A percentile compares a stretch with the other conserved stretches of the same genome.
phyloP scores from a whole-genome alignment of 2,113 vertebrate species.

The Tenebrosternarchus preto region DNA sequence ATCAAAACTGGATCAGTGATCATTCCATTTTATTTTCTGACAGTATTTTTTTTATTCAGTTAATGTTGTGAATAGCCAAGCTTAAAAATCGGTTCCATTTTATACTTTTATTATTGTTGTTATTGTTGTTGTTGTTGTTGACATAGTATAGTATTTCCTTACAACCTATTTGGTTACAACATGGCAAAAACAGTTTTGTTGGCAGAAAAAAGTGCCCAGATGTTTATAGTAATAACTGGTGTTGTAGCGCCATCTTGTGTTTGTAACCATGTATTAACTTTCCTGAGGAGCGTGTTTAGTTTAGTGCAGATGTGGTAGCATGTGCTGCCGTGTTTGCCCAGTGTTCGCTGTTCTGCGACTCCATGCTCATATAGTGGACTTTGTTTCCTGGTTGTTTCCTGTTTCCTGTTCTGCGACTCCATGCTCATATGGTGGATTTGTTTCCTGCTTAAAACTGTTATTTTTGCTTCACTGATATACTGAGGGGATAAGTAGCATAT shows the following conservation, averaged over 20 bases:
- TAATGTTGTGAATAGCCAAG: not conserved
- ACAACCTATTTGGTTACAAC: not conserved
- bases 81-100: not conserved
- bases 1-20: no score
- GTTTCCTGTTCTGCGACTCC: no score
- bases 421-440: no score
- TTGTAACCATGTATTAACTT: not conserved
- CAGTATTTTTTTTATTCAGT: not conserved
- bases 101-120: not conserved
- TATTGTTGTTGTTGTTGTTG: no score
- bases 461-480: no score
- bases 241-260: conserved; percentile 38
- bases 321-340: no score
- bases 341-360: no score
- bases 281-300: not conserved
- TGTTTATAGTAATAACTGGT: not conserved
- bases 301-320: not conserved
- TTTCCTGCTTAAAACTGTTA: no score
- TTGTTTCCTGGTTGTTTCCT: no score
- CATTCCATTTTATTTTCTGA: not conserved
- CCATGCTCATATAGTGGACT: no score
- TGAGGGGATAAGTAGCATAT: no score
- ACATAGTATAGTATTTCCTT: not conserved
- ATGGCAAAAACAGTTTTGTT: not conserved
- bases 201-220: not conserved